Conservation (phyloP, 2,113 vertebrate genomes). For the Perccottus glenii region DNA sequence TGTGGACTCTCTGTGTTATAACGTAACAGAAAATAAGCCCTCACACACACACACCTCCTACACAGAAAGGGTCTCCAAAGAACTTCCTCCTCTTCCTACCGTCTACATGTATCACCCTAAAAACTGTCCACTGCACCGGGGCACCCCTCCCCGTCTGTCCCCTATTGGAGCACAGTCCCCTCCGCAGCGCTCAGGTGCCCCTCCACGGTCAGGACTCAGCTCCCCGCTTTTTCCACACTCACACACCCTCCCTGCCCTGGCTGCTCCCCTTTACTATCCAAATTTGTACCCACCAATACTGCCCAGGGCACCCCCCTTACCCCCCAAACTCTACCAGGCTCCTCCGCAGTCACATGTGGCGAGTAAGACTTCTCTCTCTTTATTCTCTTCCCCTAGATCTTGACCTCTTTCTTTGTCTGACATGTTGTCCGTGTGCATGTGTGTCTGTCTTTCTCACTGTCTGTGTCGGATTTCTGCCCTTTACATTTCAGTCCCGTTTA, state of each 20-base stretch:
- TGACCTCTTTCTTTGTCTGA: constrained; percentile 31
- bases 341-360: constrained; percentile 70
- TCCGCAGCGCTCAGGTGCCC: constrained; percentile 77
- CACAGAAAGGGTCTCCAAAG: constrained; percentile 51
- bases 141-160: constrained; percentile 84
- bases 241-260: constrained; percentile 83
- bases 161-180: constrained; percentile 89
- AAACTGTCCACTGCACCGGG: constrained; percentile 81
- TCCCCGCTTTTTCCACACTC: constrained; percentile 89
- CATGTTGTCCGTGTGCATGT: constrained; percentile 47
- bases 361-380: constrained; percentile 79
- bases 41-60: constrained; percentile 16
- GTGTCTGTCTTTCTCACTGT: constrained; percentile 23
- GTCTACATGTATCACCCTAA: constrained; percentile 80
- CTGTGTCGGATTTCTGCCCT: constrained; percentile 26
- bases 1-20: constrained; percentile 25
- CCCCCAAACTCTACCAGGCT: constrained; percentile 78
- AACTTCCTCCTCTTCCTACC: constrained; percentile 71
- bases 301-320: constrained; percentile 70
- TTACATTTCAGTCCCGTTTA: constrained; percentile 20
- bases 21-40: constrained; percentile 9
- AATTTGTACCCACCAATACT: constrained; percentile 72
- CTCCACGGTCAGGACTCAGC: constrained; percentile 80
- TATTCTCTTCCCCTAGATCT: constrained; percentile 49
- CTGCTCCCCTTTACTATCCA: constrained; percentile 82